Conservation (phyloP, 2,797 vertebrate genomes). For the Micropoecilia bifurca region DNA sequence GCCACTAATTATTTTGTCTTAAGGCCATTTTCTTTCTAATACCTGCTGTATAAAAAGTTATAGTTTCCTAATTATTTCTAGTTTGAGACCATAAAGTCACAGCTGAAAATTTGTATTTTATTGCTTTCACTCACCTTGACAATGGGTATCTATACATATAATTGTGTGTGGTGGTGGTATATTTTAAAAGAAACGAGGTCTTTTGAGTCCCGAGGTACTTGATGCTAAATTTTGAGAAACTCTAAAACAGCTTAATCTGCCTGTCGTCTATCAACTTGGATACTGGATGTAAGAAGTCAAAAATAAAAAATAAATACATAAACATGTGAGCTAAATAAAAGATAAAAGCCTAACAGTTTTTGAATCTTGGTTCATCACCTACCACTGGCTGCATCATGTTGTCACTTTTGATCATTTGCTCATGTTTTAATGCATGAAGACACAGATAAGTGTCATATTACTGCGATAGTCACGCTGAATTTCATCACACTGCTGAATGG, state of each 20-base stretch:
- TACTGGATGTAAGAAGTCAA: neutral
- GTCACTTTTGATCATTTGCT: slow-evolving; percentile 71
- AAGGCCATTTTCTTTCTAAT: neutral
- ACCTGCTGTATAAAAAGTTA: neutral
- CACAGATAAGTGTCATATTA: slow-evolving; percentile 57
- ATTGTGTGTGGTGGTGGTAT: too few relatives aligned
- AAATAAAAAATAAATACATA: slow-evolving; percentile 21
- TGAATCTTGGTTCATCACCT: slow-evolving; percentile 34
- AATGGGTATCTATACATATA: neutral
- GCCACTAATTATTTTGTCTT: neutral
- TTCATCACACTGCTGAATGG: slow-evolving; percentile 44
- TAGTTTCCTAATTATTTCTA: neutral
- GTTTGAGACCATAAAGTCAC: neutral
- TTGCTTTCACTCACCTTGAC: neutral
- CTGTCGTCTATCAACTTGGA: neutral
- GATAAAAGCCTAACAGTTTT: slow-evolving; percentile 29
- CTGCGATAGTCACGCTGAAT: slow-evolving; percentile 66
- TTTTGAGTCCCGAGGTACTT: too few relatives aligned
- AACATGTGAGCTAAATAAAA: slow-evolving; percentile 36
- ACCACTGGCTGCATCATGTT: slow-evolving; percentile 53
- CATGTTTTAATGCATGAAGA: slow-evolving; percentile 77
- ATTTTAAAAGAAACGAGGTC: too few relatives aligned
- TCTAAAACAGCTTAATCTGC: neutral
- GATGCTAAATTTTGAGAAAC: neutral
- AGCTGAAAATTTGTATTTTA: neutral